Evolutionary conservation across 1,140 invertebrate species (phyloP).

Genomic region (Drosophila sturtevanti): DNA sequence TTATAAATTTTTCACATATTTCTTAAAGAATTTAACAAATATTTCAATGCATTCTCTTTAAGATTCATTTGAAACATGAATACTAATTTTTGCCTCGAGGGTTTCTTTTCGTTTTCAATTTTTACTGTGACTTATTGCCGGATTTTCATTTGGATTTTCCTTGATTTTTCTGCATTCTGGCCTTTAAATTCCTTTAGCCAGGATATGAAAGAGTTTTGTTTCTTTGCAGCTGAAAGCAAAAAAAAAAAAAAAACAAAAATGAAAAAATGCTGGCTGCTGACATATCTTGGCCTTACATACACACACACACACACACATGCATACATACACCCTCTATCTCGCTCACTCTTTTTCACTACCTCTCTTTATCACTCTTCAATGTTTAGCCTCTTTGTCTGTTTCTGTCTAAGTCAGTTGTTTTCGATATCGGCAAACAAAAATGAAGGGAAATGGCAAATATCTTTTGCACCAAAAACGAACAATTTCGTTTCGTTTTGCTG

Average conservation of each 20-base stretch:
- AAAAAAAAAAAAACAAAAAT: background rate
- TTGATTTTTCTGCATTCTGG: background rate
- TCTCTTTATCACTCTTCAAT: background rate
- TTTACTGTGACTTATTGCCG: background rate
- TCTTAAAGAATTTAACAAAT: no score
- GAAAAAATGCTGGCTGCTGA: background rate
- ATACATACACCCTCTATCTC: no score
- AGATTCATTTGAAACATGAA: no score
- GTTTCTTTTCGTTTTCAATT: background rate
- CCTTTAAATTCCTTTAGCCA: conserved; percentile 11
- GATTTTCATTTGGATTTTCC: background rate
- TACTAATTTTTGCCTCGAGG: background rate
- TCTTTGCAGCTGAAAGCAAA: background rate
- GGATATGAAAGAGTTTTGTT: conserved; percentile 12
- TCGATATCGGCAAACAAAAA: conserved; percentile 17
- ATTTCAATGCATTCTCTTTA: no score
- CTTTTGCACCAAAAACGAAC: conserved; percentile 10
- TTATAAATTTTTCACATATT: no score
- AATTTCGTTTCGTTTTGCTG: background rate
- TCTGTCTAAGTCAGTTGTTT: conserved; percentile 9
- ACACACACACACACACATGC: background rate
- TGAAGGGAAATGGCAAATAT: conserved; percentile 14
- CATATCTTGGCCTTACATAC: conserved; percentile 1
- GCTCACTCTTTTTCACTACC: background rate
- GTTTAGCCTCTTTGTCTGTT: background rate